phyloP scores from a whole-genome alignment of 2,113 vertebrate genomes.

The Brachirus orientalis region DNA sequence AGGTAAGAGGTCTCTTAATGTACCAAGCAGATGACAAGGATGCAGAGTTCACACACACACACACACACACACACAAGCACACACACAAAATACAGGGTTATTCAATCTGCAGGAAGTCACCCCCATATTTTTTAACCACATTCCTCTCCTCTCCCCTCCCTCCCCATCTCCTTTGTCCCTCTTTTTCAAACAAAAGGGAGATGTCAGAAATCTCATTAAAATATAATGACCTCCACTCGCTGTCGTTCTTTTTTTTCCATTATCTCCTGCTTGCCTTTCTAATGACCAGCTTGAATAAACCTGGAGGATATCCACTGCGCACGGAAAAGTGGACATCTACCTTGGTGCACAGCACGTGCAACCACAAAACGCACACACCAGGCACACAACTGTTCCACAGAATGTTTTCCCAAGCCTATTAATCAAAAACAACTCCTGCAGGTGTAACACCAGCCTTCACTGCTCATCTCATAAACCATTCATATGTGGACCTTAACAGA shows the following conservation, averaged over 20 bases:
- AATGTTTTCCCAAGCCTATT: slow-evolving; percentile 26
- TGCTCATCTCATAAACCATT: slow-evolving; percentile 53
- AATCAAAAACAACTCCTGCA: slow-evolving; percentile 59
- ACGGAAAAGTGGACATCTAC: slow-evolving; percentile 11
- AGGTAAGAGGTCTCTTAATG: slow-evolving; percentile 74
- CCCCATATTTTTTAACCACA: slow-evolving; percentile 20
- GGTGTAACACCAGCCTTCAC: slow-evolving; percentile 20
- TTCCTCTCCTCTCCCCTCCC: slow-evolving; percentile 6
- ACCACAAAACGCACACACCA: slow-evolving; percentile 5
- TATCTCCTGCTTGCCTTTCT: slow-evolving; percentile 65
- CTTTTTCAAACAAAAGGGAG: slow-evolving; percentile 68
- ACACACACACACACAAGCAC: background rate
- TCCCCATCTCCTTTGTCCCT: slow-evolving; percentile 46
- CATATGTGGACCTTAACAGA: slow-evolving; percentile 34
- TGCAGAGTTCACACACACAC: slow-evolving; percentile 66
- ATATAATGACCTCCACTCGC: slow-evolving; percentile 79
- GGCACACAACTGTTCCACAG: slow-evolving; percentile 12
- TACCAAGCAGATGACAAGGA: slow-evolving; percentile 77
- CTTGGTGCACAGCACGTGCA: slow-evolving; percentile 11
- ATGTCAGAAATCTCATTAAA: slow-evolving; percentile 80
- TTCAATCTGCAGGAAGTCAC: slow-evolving; percentile 75
- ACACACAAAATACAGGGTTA: slow-evolving; percentile 53
- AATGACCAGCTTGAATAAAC: slow-evolving; percentile 66
- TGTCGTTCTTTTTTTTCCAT: slow-evolving; percentile 56
- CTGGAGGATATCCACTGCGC: slow-evolving; percentile 33